Conservation (phyloP, 2,888 invertebrate genomes). For the Plagiodera versicolora region DNA sequence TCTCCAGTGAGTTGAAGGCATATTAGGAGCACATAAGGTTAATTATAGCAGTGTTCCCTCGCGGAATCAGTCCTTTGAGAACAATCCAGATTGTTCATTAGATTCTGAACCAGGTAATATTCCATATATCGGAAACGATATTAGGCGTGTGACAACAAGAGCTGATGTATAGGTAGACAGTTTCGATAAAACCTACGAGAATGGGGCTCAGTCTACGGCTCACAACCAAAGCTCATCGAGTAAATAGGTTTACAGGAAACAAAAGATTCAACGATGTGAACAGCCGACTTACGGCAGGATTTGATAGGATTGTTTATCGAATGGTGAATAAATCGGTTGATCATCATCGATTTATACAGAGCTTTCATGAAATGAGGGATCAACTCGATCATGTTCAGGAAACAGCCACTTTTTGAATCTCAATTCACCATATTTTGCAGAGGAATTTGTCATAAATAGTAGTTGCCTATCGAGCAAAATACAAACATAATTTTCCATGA, state of each 20-base stretch:
- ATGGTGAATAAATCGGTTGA: neutral
- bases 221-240: neutral
- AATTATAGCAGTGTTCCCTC: constrained; percentile 29
- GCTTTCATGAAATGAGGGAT: too few relatives aligned
- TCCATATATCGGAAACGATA: constrained; percentile 6
- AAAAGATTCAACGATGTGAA: neutral
- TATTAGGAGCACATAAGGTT: constrained; percentile 22
- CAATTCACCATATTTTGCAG: too few relatives aligned
- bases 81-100: constrained; percentile 34
- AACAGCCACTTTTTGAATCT: too few relatives aligned
- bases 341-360: neutral
- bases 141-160: constrained; percentile 1
- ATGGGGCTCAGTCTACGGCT: neutral
- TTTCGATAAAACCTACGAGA: neutral
- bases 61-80: constrained; percentile 35
- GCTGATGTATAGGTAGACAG: constrained; percentile 1
- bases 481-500: too few relatives aligned
- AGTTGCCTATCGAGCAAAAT: too few relatives aligned
- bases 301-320: neutral
- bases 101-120: constrained; percentile 16
- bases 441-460: too few relatives aligned
- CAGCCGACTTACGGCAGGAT: neutral
- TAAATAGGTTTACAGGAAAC: constrained; percentile 7
- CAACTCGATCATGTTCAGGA: too few relatives aligned
- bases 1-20: constrained; percentile 28